Base-by-base conservation (phyloP, 2,888 invertebrate genomes). In the Drosophila flavopinicola region DNA sequence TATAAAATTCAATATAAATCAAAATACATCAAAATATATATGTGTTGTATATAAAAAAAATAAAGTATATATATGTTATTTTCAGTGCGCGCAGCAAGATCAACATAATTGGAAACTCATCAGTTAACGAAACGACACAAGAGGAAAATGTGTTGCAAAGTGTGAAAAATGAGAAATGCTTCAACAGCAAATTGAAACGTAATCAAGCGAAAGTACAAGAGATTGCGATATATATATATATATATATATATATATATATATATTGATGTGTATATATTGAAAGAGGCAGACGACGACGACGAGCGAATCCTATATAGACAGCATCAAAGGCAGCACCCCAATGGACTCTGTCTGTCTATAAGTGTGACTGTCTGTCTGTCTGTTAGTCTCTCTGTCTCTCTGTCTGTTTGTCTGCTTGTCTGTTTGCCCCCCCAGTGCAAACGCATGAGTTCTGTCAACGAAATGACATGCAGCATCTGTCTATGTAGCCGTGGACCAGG, bases 401-500 rank as follows among this genome's bases (percentile, higher is more conserved):
- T 11, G 41, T 15, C 51, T 10, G 57, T 23, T 35, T 23, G 47
- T 54, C 25, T 27, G 24, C 60, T 52, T 45, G 47, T 58, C 58
- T 53, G 47, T 39, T 54, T 57, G 42, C 38, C 61, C 69, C 45
- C 53, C 59, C 57, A 59, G 52, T 53, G 54, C 56, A 59, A 69
- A 73, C 77, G 83, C 79, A 72, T 82, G 79, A 82, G 70, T 75
- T 83, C 85, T 85, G 84, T 85, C 85, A 83, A 83, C 83, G 80
- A 74, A 84, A 77, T 84, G 84, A 84, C 86, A 84, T 77, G 84
- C 85, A 77, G 85, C 84, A 84, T 82, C 82, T 84, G 84, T 83
- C 86, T 79, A 68, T 83, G 78, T 67, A 78, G 75, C 77, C 72
- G 51, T 71, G 66, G 83, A 67, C 75, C 83, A 83, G 79, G 83